Base-by-base conservation (phyloP, 2,113 vertebrate genomes). In the Monarcha castaneiventris region DNA sequence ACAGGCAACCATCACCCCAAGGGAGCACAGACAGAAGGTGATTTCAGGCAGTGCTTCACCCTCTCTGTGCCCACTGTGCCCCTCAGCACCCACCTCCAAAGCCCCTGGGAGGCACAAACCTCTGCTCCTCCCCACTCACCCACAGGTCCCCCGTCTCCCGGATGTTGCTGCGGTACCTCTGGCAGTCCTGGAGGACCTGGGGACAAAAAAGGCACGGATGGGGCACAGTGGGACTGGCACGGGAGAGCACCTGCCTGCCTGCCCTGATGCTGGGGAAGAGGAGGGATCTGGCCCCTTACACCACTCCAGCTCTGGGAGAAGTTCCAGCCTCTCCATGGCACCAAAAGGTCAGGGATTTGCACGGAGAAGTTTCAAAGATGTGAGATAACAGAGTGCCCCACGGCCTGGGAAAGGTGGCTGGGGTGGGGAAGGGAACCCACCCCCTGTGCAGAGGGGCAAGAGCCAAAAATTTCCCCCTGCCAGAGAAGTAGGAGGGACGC, bases 111-210 rank as follows among this genome's bases (percentile, higher is more conserved):
- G 56, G 77, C 20, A 49, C 33, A 59, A 44, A 55, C 7, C 62
- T 48, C 63, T 0, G 0, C 49, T 49, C 33, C 0, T 0, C 39
- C 54, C 76, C 54, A 13, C 99, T 98, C 95, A 99, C 99, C 99
- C 99, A 99, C 61, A 99, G 92, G 63, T 98, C 97, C 15, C 99
- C 99, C 0, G 97, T 97, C 96, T 99, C 99, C 49, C 98, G 97
- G n/a, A 99, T 97, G 95, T 98, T 98, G 93, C 99, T 98, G 94
- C 99, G 98, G 94, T 99, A 99, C 83, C 99, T 98, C 97, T 99
- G 98, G 89, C 99, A 99, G 95, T 99, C 99, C 26, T 99, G 99
- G 49, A 99, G 98, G 71, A 99, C 99, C 99, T 99, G 93, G 8
- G 6, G 46, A 49, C 17, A 69, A 39, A 30, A 26, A 5, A 2